Percentiles rank a stretch among this genome's conserved stretches.
Conservation (phyloP, 2,888 invertebrate species). For the Lordiphosa fenestrarum region DNA sequence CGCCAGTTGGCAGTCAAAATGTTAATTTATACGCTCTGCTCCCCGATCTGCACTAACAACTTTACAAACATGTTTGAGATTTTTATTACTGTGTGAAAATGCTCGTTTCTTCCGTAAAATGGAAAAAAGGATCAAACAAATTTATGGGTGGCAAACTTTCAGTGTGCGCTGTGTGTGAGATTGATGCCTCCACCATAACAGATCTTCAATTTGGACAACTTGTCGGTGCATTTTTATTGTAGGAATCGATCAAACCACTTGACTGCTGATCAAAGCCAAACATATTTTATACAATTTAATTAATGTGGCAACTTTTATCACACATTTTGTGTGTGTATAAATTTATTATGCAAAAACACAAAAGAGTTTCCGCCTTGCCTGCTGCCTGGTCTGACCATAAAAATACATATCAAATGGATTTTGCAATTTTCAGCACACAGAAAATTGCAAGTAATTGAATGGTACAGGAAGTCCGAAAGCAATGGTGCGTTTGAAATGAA, state of each 20-base stretch:
- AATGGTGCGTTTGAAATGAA: too few species aligned
- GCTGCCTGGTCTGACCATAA: too few species aligned
- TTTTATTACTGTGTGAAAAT: constrained; percentile 74
- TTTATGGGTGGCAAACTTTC: constrained; percentile 65
- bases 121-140: constrained; percentile 67
- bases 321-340: too few species aligned
- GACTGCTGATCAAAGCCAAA: constrained; percentile 68
- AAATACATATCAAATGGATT: too few species aligned
- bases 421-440: too few species aligned
- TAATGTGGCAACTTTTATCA: constrained; percentile 27
- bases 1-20: constrained; percentile 77
- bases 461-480: too few species aligned
- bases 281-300: constrained; percentile 66
- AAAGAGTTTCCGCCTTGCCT: too few species aligned
- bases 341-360: too few species aligned
- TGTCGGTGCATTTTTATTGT: constrained; percentile 63
- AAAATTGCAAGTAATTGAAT: too few species aligned
- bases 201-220: constrained; percentile 60
- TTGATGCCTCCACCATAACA: constrained; percentile 53
- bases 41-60: constrained; percentile 63
- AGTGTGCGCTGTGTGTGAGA: constrained; percentile 17
- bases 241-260: constrained; percentile 68
- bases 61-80: constrained; percentile 76
- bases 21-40: constrained; percentile 72
- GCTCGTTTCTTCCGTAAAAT: constrained; percentile 57